Evolutionary conservation across 2,888 invertebrate species (phyloP), one percentile per base, ranked within the genome.

Genomic region (Microdon myrmicae): DNA sequence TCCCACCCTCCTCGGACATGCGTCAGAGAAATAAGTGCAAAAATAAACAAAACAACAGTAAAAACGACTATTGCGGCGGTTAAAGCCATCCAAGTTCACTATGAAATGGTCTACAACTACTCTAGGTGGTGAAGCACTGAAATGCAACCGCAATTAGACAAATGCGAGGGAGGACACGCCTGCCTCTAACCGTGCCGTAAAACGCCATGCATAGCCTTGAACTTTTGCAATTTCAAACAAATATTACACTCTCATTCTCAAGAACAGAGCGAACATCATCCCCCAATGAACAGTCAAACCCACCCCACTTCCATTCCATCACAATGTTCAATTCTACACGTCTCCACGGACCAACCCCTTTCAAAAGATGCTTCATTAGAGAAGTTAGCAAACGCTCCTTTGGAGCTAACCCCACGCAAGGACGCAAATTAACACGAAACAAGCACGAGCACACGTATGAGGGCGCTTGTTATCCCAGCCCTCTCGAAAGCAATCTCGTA

Each of bases 101-200:
- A 43, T 64, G 34, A 19, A 5, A 7, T 19, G 2, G 9, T 8
- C 23, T 16, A 8, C 16, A 20, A 12, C 12, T 28, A 9, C 26
- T 17, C 44, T 39, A 7, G 29, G 14, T 38, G 51, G 51, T 41
- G n/a, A n/a, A n/a, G n/a, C 47, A 41, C 49, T 64, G 64, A 47
- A 64, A 61, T 58, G 56, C 58, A 58, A 38, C 58, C 47, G 51
- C 64, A 64, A 58, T 64, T 64, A 64, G 51, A 64, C 38, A 51
- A 43, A 58, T 58, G 22, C 34, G 43, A 54, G 13, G 64, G 41
- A 58, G 45, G 13, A 41, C 22, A 29, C n/a, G n/a, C n/a, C n/a
- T n/a, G n/a, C n/a, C n/a, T n/a, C n/a, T n/a, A n/a, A n/a, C n/a
- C n/a, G n/a, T n/a, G n/a, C n/a, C n/a, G n/a, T n/a, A n/a, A n/a